phyloP scores from a whole-genome alignment of 2,797 vertebrate genomes.

The Acanthurus tractus region DNA sequence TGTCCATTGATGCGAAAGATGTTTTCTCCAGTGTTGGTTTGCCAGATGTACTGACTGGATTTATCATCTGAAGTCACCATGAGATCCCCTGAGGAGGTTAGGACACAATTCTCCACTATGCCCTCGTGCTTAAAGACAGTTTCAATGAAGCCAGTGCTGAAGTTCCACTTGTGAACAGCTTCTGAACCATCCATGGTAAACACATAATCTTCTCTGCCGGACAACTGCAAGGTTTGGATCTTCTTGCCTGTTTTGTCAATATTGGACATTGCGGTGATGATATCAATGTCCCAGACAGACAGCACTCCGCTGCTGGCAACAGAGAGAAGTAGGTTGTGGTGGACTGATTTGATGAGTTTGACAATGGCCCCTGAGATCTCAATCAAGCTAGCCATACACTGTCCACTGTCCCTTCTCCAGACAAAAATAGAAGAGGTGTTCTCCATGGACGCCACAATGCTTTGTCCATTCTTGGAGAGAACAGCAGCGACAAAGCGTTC shows the following conservation, averaged over 20 bases:
- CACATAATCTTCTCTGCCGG: slow-evolving; percentile 94
- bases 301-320: slow-evolving; percentile 97
- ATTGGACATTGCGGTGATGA: slow-evolving; percentile 99
- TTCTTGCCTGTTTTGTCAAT: slow-evolving; percentile 99
- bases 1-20: slow-evolving; percentile 98
- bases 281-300: slow-evolving; percentile 99
- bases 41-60: slow-evolving; percentile 98
- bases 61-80: slow-evolving; percentile 99
- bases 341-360: slow-evolving; percentile 96
- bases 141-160: slow-evolving; percentile 97
- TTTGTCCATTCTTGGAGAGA: slow-evolving; percentile 96
- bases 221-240: slow-evolving; percentile 92
- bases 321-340: slow-evolving; percentile 97
- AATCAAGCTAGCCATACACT: slow-evolving; percentile 98
- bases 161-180: slow-evolving; percentile 98
- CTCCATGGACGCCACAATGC: slow-evolving; percentile 99
- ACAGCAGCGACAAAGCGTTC: slow-evolving; percentile 96
- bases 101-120: slow-evolving; percentile 94
- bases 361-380: slow-evolving; percentile 98
- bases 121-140: slow-evolving; percentile 97
- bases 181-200: slow-evolving; percentile 98
- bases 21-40: slow-evolving; percentile 94
- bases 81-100: slow-evolving; percentile 95
- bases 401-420: slow-evolving; percentile 97
- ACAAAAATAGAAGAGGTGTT: slow-evolving; percentile 99